phyloP scores from a whole-genome alignment of 2,113 vertebrate species.

The Struthio camelus region DNA sequence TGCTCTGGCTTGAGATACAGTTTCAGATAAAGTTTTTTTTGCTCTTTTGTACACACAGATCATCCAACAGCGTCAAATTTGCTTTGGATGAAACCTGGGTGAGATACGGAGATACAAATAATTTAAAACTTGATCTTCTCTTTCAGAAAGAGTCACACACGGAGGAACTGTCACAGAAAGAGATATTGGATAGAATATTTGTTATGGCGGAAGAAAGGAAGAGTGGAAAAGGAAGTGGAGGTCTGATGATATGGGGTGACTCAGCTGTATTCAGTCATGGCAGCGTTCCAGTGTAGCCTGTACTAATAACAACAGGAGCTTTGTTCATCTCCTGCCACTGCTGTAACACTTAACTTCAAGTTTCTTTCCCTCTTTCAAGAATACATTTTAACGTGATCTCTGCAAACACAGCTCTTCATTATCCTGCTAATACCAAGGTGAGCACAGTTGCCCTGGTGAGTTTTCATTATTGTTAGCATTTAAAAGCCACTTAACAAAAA shows the following conservation, averaged over 20 bases:
- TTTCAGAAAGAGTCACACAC: neutral
- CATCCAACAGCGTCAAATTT: neutral
- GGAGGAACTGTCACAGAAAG: neutral
- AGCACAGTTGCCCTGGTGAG: neutral
- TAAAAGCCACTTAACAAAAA: neutral
- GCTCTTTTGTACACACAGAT: neutral
- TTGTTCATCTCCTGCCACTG: neutral
- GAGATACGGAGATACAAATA: neutral
- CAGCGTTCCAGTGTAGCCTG: neutral
- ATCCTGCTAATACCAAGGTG: neutral
- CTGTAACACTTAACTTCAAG: neutral
- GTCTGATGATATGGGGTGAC: accelerated
- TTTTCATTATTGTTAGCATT: neutral
- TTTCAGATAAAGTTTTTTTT: neutral
- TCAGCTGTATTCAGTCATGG: neutral
- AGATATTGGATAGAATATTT: neutral
- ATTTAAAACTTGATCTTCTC: neutral
- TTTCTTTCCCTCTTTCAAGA: neutral
- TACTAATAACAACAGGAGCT: neutral
- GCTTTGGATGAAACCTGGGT: neutral
- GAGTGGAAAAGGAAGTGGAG: neutral
- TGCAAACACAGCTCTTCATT: neutral
- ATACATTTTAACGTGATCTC: neutral
- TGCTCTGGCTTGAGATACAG: neutral
- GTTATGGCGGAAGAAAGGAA: neutral